phyloP scores from a whole-genome alignment of 2,888 invertebrate genomes.

The Junonia oenone region DNA sequence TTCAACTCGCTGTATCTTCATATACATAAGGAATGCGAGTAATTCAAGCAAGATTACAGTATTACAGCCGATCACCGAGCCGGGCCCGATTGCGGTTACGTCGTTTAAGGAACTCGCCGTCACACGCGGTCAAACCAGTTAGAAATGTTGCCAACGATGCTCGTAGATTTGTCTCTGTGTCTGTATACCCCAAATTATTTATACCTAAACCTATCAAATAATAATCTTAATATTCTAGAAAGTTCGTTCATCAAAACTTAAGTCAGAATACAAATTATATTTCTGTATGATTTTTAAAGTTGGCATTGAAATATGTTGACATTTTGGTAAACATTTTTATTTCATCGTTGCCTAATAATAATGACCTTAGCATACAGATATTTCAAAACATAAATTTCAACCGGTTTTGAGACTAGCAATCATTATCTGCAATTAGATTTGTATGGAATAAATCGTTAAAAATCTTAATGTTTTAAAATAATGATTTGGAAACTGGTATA shows the following conservation, averaged over 20 bases:
- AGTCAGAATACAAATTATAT: neutral
- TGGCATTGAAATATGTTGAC: neutral
- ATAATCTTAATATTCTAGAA: neutral
- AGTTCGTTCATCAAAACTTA: neutral
- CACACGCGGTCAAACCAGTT: slow-evolving; percentile 50
- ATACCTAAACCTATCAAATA: neutral
- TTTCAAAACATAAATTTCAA: slow-evolving; percentile 10
- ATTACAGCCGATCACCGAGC: slow-evolving; percentile 33
- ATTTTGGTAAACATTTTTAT: neutral
- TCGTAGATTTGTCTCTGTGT: slow-evolving; percentile 30
- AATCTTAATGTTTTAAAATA: slow-evolving; percentile 18
- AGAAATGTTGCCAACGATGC: slow-evolving; percentile 44
- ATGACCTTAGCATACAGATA: slow-evolving; percentile 4
- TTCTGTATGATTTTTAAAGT: neutral
- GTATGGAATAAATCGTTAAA: slow-evolving; percentile 13
- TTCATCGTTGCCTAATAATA: slow-evolving; percentile 2
- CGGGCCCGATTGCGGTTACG: slow-evolving; percentile 44
- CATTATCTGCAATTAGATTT: slow-evolving; percentile 12
- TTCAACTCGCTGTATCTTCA: neutral
- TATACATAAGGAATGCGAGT: slow-evolving; percentile 31
- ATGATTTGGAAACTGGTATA: slow-evolving; percentile 21
- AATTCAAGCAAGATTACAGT: slow-evolving; percentile 39
- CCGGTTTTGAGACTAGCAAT: slow-evolving; percentile 15
- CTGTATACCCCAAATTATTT: slow-evolving; percentile 19
- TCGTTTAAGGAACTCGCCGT: slow-evolving; percentile 46